Evolutionary conservation across 2,888 invertebrate species (phyloP), one percentile per base, ranked within the genome.

Genomic region (Halictus ligatus): DNA sequence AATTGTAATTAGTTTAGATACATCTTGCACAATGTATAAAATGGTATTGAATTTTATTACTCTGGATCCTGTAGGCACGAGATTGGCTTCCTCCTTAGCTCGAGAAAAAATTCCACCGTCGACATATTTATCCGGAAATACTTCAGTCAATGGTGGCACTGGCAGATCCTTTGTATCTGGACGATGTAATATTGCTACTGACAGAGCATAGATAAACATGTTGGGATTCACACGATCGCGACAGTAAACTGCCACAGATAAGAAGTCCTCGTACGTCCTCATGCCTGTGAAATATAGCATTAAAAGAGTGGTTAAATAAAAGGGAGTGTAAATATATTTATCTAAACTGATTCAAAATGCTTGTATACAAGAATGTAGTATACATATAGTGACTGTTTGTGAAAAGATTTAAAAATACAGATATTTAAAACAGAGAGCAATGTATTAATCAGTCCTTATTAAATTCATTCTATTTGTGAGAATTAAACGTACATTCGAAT

Each of bases 111-210:
- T 96, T 64, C 97, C 96, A 15, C 97, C 97, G 91, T 98, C 98
- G 92, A 98, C 95, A 95, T 97, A 98, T 95, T 98, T 98, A 93
- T 97, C 97, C 0, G 98, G 98, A 94, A 98, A 98, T 0, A 97
- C 96, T 94, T 98, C 97, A 64, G 97, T 96, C 88, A 98, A 96
- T 0, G 97, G 97, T 0, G 98, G 98, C 74, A 98, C 94, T 76
- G 96, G 96, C 35, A 98, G 92, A 73, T 97, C 96, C 92, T 97
- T 96, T 4, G 98, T 97, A 93, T 98, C 98, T 0, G 95, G 94
- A 13, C 97, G 96, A 95, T 98, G 98, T 91, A 97, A 96, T 35
- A 98, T 95, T 0, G 98, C 97, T 12, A 98, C 97, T 0, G 98
- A 97, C 67, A 97, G 96, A 71, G 97, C 96, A 94, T 98, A 98